phyloP scores from a whole-genome alignment of 1,140 invertebrate species.

The Zaprionus ghesquierei region DNA sequence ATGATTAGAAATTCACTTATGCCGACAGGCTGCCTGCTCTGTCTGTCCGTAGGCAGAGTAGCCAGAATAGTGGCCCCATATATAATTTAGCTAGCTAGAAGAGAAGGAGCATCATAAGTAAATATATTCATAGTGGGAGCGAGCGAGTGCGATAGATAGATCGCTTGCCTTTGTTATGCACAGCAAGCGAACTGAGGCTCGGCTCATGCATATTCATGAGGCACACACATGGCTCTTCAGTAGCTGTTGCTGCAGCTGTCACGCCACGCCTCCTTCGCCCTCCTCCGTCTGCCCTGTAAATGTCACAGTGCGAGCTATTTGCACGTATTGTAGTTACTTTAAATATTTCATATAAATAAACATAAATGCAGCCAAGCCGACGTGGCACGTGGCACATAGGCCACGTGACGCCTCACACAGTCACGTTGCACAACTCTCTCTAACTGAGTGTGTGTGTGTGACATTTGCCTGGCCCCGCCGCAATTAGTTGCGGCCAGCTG shows the following conservation, averaged over 20 bases:
- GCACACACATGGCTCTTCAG: constrained; percentile 1
- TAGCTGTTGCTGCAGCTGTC: not conserved
- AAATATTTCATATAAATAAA: constrained; percentile 76
- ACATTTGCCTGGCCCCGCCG: constrained; percentile 32
- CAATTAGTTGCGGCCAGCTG: constrained; percentile 48
- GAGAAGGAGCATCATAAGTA: too few species aligned
- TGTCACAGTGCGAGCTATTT: constrained; percentile 63
- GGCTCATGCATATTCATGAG: constrained; percentile 31
- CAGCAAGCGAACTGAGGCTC: not conserved
- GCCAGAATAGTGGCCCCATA: not conserved
- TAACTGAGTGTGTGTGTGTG: constrained; percentile 33
- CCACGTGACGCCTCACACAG: constrained; percentile 47
- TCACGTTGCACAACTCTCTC: constrained; percentile 51
- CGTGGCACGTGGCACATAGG: constrained; percentile 42
- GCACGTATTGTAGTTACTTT: constrained; percentile 71
- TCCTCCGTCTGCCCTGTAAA: constrained; percentile 28
- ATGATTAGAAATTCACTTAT: constrained; percentile 7
- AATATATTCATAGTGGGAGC: not conserved
- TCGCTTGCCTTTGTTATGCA: constrained; percentile 23
- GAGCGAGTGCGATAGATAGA: not conserved
- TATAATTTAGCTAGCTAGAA: constrained; percentile 6
- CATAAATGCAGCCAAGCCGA: constrained; percentile 53
- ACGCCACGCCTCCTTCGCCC: not conserved
- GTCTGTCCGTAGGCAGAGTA: too few species aligned
- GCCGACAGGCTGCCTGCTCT: too few species aligned